These are phyloP conservation scores for Polypterus senegalus DNA, from an alignment of 2,113 vertebrate genomes.

Conservation along the genomic window DNA sequence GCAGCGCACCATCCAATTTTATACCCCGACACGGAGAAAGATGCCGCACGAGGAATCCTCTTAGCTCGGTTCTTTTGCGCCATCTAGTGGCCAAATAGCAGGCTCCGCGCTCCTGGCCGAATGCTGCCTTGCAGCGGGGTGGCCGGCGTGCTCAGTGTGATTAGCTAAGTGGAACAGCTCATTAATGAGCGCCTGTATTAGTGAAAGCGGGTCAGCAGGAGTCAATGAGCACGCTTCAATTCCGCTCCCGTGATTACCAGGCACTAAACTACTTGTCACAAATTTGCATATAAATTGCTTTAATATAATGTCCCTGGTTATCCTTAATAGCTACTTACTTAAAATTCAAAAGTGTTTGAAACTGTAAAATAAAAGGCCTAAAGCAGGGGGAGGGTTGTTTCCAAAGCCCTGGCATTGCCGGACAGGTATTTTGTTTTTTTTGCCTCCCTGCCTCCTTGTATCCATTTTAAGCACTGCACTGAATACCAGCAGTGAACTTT, in stretches of 20 bases:
- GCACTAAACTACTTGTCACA: slow-evolving; percentile 15
- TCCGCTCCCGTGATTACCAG: slow-evolving; percentile 20
- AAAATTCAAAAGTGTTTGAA: slow-evolving; percentile 4
- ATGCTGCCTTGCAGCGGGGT: slow-evolving; percentile 4
- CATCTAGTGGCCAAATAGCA: slow-evolving; percentile 37
- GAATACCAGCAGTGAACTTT: too few species aligned
- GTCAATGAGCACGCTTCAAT: slow-evolving; percentile 25
- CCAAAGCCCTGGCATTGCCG: too few species aligned
- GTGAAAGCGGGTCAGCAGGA: slow-evolving; percentile 22
- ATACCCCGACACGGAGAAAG: too few species aligned
- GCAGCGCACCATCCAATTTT: too few species aligned
- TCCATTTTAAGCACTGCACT: too few species aligned
- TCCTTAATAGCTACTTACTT: slow-evolving; percentile 14
- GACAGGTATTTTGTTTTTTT: too few species aligned
- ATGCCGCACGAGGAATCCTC: too few species aligned
- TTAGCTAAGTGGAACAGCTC: slow-evolving; percentile 28
- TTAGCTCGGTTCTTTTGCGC: slow-evolving; percentile 26
- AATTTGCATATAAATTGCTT: slow-evolving; percentile 24
- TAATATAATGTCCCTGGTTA: slow-evolving; percentile 14
- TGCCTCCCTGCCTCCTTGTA: too few species aligned
- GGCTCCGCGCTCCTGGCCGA: neutral
- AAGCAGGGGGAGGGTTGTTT: too few species aligned
- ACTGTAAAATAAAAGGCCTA: neutral
- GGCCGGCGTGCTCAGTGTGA: slow-evolving; percentile 13
- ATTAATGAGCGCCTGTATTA: slow-evolving; percentile 29